Evolutionary conservation across 1,140 invertebrate species (phyloP).

Genomic region (Protaetia brevitarsis): DNA sequence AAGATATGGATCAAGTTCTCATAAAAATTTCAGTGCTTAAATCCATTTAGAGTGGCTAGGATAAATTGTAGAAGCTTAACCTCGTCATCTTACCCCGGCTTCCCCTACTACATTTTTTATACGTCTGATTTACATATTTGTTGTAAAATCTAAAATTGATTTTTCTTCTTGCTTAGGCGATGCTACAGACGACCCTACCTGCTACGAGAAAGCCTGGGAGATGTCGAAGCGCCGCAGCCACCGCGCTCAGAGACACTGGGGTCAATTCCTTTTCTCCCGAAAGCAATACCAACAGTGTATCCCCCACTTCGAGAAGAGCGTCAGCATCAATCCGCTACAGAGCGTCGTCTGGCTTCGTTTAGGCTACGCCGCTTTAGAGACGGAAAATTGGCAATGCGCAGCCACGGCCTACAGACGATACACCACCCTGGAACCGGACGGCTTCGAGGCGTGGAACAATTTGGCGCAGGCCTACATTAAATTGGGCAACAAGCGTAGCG

Average conservation of each 20-base stretch:
- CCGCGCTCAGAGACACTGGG: constrained; percentile 81
- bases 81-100: background rate
- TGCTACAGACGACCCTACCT: constrained; percentile 72
- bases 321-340: constrained; percentile 83
- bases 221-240: constrained; percentile 77
- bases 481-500: constrained; percentile 78
- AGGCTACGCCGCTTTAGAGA: constrained; percentile 78
- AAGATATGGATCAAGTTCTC: too few species aligned
- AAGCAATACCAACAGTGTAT: constrained; percentile 76
- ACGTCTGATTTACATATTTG: background rate
- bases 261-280: constrained; percentile 69
- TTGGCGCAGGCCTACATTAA: constrained; percentile 90
- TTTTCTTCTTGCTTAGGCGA: constrained; percentile 50
- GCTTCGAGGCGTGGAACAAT: constrained; percentile 98
- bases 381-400: constrained; percentile 78
- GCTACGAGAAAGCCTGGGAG: constrained; percentile 89
- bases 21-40: too few species aligned
- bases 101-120: background rate
- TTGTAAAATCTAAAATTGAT: background rate
- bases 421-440: constrained; percentile 81
- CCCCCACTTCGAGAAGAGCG: constrained; percentile 73
- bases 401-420: constrained; percentile 83
- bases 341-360: constrained; percentile 79
- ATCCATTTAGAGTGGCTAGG: too few species aligned
- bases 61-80: too few species aligned